Percentiles rank a stretch among this genome's conserved stretches.
These are phyloP conservation scores for Lycophotia porphyrea DNA, from an alignment of 2,888 invertebrate species.

Conservation along the genomic window DNA sequence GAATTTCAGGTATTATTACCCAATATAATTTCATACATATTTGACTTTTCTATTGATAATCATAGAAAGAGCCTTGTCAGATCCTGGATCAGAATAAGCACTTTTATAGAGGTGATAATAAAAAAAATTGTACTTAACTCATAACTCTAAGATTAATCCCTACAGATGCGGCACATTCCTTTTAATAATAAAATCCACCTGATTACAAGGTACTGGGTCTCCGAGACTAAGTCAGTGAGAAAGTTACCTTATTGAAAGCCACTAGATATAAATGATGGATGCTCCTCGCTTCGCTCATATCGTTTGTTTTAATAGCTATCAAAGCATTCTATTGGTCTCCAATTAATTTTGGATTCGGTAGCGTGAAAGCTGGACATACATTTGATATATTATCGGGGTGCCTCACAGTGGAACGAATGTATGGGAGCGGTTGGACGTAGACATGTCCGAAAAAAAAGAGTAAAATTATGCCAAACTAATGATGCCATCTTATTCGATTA, in stretches of 20 bases:
- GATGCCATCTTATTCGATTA: no score
- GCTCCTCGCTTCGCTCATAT: constrained; percentile 57
- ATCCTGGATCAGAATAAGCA: constrained; percentile 16
- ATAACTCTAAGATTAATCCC: constrained; percentile 35
- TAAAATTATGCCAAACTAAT: no score
- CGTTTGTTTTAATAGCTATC: constrained; percentile 70
- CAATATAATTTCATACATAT: not conserved
- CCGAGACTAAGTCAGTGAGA: constrained; percentile 35
- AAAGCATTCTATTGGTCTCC: constrained; percentile 68
- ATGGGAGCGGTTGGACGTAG: no score
- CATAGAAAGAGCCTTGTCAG: not conserved
- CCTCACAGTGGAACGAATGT: no score
- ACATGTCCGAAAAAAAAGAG: no score
- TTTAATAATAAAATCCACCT: constrained; percentile 53
- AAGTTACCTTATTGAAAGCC: constrained; percentile 60
- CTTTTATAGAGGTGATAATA: not conserved
- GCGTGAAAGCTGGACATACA: constrained; percentile 60
- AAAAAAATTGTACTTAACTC: constrained; percentile 6
- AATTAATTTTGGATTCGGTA: constrained; percentile 67
- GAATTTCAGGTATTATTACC: not conserved
- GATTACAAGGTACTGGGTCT: constrained; percentile 46
- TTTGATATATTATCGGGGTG: constrained; percentile 57
- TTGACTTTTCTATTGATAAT: constrained; percentile 1
- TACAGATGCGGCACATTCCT: constrained; percentile 50
- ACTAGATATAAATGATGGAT: constrained; percentile 77